Base-by-base conservation (phyloP, 2,888 invertebrate species). In the Masnerella sp. region DNA sequence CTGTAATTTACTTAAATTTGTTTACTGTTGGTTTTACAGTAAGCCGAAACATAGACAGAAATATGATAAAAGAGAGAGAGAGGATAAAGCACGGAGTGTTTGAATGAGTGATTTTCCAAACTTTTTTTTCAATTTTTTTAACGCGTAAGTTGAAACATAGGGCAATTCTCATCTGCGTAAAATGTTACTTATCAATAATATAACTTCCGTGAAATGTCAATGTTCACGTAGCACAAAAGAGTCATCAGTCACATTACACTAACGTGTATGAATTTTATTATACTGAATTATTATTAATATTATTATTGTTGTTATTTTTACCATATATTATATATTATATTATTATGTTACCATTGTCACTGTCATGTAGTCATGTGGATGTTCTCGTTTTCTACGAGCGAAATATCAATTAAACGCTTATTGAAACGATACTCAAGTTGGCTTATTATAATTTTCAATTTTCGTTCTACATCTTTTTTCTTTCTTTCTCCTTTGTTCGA, bases 221-320 rank as follows among this genome's bases (percentile, higher is more conserved):
- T 79, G 78, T 82, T 83, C 79, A 81, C 77, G 78, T 76, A 80
- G 81, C 82, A 83, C 83, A 84, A 83, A 72, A 67, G 49, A 77
- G 69, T 74, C 74, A 75, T 77, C 72, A 75, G 70, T 73, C 77
- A 75, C 73, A 72, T 77, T 67, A 74, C 70, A 68, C 68, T 74
- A 74, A 73, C 62, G 64, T 74, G 64, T 75, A 75, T 67, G 75
- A 62, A 75, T 71, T 75, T 75, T 75, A 71, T 71, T 75, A 71
- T 75, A 75, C 67, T 70, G 71, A 75, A 72, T 75, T 75, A 72
- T 68, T 74, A 71, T 73, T 72, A 73, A 62, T 64, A 69, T 68
- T 68, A 62, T 72, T 71, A 75, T 75, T 75, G 72, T 65, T 75
- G 75, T 75, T 75, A 69, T 75, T 69, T 72, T 75, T 75, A 75